phyloP scores from a whole-genome alignment of 2,113 vertebrate genomes.

The Mesembrinibis cayennensis region DNA sequence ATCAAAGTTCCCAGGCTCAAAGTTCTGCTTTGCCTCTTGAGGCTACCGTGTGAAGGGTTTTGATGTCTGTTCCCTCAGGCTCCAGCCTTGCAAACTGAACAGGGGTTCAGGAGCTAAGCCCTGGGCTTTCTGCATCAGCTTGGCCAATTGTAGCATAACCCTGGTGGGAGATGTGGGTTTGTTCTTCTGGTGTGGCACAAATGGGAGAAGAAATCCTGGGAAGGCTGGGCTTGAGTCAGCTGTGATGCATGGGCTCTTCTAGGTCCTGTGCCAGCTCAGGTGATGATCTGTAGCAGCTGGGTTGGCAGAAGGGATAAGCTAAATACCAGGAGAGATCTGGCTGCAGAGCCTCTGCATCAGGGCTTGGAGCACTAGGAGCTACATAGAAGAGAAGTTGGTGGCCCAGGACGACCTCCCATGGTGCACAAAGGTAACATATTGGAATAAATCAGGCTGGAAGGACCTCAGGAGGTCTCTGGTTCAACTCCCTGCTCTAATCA shows the following conservation, averaged over 20 bases:
- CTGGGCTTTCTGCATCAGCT: neutral
- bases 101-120: neutral
- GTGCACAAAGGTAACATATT: neutral
- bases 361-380: neutral
- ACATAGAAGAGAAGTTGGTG: neutral
- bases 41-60: neutral
- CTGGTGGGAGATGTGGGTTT: neutral
- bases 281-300: neutral
- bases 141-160: neutral
- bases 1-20: conserved; percentile 15
- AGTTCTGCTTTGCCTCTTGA: neutral
- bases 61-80: neutral
- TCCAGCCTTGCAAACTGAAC: neutral
- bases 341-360: neutral
- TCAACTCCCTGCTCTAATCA: neutral
- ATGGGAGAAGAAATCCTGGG: neutral
- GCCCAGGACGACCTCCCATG: neutral
- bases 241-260: neutral
- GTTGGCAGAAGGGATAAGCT: neutral
- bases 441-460: neutral
- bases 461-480: neutral
- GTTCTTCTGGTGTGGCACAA: neutral
- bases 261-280: neutral
- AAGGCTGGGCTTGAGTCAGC: neutral
- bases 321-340: neutral